Evolutionary conservation across 2,797 vertebrate genomes (phyloP), one percentile per base, ranked within the genome.

Genomic region (Pristis pectinata): DNA sequence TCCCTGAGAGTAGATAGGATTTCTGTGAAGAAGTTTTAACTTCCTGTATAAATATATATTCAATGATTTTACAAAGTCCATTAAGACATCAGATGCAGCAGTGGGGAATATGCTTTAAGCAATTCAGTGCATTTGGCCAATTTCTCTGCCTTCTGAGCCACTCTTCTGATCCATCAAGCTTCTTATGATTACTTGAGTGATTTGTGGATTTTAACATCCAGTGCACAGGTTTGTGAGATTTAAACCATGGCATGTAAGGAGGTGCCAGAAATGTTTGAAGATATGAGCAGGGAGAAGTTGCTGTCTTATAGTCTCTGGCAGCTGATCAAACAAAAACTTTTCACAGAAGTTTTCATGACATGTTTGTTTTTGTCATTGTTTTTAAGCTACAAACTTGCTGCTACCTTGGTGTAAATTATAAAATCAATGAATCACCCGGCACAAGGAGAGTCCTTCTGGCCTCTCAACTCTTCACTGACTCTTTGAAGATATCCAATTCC

Each of bases 51-150:
- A 30, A 74, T 74, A 94, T 94, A 94, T 49, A 53, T 49, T 74
- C 70, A 53, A 76, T 94, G 70, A 76, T 94, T 94, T 94, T 76
- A 94, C 76, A 94, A 94, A 94, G 70, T 94, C 70, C 92, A 94
- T 94, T 94, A 94, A 76, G 92, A 92, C 41, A 94, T 44, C 44
- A 76, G 53, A 94, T 74, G 72, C 44, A 76, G 92, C 41, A 7
- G 44, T n/a, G 49, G 70, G 92, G 70, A 94, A 94, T 93, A 67
- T 44, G 92, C 92, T 93, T 74, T 74, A 34, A 93, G 92, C 92
- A 72, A 74, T 74, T 53, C 70, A 74, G 11, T 74, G 92, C 92
- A 94, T 94, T 94, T 93, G 92, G 64, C 44, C 67, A 76, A n/a
- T 72, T 44, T 34, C 67, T 53, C 24, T 34, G 67, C 92, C 49